Evolutionary conservation across 2,797 vertebrate genomes (phyloP).

Genomic region (Oceanodroma leucorhoa): DNA sequence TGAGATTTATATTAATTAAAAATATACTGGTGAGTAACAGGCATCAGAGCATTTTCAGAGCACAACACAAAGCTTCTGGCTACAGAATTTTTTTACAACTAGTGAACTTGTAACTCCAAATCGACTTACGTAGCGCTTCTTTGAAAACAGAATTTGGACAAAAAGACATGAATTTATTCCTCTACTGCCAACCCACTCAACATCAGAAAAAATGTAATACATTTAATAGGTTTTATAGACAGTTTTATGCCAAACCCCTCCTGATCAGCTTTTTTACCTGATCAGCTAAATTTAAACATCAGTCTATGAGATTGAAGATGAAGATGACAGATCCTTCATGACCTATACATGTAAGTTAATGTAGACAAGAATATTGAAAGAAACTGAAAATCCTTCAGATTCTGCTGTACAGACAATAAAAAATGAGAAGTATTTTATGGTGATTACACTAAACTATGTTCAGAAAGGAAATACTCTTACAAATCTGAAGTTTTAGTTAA

Average conservation of each 20-base stretch:
- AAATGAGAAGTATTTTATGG: neutral
- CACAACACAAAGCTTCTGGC: neutral
- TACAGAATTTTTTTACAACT: neutral
- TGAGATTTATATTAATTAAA: conserved; percentile 1
- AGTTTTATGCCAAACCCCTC: neutral
- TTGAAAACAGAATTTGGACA: conserved; percentile 32
- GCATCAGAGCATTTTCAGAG: neutral
- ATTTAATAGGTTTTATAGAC: neutral
- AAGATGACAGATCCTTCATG: neutral
- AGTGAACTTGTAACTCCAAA: conserved; percentile 9
- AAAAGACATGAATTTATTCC: neutral
- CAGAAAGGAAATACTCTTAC: neutral
- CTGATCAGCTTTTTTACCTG: neutral
- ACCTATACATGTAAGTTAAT: neutral
- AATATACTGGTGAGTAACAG: neutral
- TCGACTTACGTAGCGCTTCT: neutral
- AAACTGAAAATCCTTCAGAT: neutral
- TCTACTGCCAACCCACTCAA: neutral
- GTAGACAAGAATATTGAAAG: neutral
- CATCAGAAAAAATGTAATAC: neutral
- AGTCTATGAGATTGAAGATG: neutral
- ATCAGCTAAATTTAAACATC: neutral
- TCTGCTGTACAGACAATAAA: neutral
- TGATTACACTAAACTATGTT: neutral
- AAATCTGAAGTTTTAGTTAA: neutral